Percentiles rank a stretch among this genome's conserved stretches.
phyloP scores from a whole-genome alignment of 2,888 invertebrate species.

The Xylocampa areola region DNA sequence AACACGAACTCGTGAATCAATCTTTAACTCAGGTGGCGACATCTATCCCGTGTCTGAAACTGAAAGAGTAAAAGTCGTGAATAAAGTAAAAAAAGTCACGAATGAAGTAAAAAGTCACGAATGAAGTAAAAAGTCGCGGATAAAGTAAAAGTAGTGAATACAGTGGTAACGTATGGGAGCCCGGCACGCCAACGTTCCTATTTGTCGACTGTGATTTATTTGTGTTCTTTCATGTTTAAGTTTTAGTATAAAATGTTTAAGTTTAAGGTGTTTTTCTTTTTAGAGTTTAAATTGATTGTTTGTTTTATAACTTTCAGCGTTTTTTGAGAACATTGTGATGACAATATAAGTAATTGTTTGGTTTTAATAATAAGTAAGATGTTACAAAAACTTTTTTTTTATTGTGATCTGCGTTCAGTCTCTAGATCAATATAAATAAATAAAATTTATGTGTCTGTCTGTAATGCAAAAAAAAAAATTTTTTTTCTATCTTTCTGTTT shows the following conservation, averaged over 20 bases:
- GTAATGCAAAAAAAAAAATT: no score
- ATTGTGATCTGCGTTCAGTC: no score
- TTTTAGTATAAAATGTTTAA: slow-evolving; percentile 50
- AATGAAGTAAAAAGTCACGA: slow-evolving; percentile 36
- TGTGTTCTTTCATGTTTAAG: slow-evolving; percentile 53
- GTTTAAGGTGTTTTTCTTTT: slow-evolving; percentile 23
- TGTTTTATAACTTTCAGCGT: not conserved
- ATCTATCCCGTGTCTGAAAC: slow-evolving; percentile 53
- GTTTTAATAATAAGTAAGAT: no score
- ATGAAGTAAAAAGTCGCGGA: slow-evolving; percentile 51
- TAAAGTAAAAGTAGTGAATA: slow-evolving; percentile 51
- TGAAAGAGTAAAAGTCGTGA: slow-evolving; percentile 54
- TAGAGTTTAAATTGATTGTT: not conserved
- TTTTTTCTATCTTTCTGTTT: no score
- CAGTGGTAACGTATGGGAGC: slow-evolving; percentile 56
- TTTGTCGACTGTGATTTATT: slow-evolving; percentile 59
- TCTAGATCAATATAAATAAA: no score
- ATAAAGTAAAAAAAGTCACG: slow-evolving; percentile 44
- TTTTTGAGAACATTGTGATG: no score
- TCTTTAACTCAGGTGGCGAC: slow-evolving; percentile 55
- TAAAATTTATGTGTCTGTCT: no score
- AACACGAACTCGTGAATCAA: slow-evolving; percentile 50
- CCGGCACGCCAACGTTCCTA: slow-evolving; percentile 48
- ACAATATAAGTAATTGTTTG: no score
- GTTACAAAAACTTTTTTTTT: no score